Conservation (phyloP, 2,797 vertebrate species). For the Microctenopoma lineatum region DNA sequence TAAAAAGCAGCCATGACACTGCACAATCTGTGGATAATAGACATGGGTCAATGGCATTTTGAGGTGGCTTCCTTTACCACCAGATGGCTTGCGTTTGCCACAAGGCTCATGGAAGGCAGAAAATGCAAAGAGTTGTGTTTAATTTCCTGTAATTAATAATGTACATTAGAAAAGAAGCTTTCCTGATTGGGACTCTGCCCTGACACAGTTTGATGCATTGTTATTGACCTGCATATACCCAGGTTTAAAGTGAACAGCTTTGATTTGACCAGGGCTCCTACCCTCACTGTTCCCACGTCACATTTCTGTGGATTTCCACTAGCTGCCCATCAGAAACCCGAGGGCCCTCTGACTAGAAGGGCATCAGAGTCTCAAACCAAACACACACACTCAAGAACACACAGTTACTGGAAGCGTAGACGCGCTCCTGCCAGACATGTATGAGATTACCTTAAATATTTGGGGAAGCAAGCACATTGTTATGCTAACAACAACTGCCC, state of each 20-base stretch:
- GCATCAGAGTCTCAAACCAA: slow-evolving; percentile 76
- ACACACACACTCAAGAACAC: slow-evolving; percentile 31
- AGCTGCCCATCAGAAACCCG: slow-evolving; percentile 83
- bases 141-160: neutral
- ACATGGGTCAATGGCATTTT: slow-evolving; percentile 47
- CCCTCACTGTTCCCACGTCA: slow-evolving; percentile 65
- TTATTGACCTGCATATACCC: slow-evolving; percentile 27
- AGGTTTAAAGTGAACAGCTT: slow-evolving; percentile 49
- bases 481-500: slow-evolving; percentile 73
- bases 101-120: slow-evolving; percentile 32
- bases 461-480: slow-evolving; percentile 74
- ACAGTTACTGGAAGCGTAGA: slow-evolving; percentile 65
- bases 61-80: slow-evolving; percentile 31
- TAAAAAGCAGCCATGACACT: slow-evolving; percentile 55
- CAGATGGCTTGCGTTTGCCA: slow-evolving; percentile 50
- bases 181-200: neutral
- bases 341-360: slow-evolving; percentile 77
- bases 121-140: slow-evolving; percentile 20
- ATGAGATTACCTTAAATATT: slow-evolving; percentile 80
- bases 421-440: slow-evolving; percentile 61
- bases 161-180: neutral
- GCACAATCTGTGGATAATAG: slow-evolving; percentile 56
- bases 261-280: slow-evolving; percentile 55
- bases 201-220: slow-evolving; percentile 17
- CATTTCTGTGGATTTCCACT: slow-evolving; percentile 73